Base-by-base conservation (phyloP, 2,888 invertebrate genomes). In the Coenonympha arcania region DNA sequence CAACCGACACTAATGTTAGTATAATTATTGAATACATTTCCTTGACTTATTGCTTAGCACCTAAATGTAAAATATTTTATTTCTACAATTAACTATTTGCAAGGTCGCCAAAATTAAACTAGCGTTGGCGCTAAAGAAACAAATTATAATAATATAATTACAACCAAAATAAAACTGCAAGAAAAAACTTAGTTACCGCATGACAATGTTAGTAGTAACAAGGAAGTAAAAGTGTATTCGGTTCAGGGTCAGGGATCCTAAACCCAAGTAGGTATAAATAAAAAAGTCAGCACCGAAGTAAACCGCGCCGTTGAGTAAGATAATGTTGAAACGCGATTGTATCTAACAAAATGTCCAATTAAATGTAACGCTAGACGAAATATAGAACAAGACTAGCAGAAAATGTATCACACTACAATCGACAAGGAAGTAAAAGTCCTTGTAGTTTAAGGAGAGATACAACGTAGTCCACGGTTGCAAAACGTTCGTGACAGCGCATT, bases 141-240 rank as follows among this genome's bases (percentile, higher is more conserved):
- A 30, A 20, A 49, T 48, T 24, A 20, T 46, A 33, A 41, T 40
- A 33, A 41, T 40, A 19, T 26, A 41, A 48, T 34, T 48, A 28
- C 28, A 34, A 43, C 36, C 37, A 24, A 37, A 30, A 37, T 28
- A 31, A 44, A 34, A 44, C 9, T n/a, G 3, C n/a, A 20, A 11
- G 15, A 26, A 39, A 44, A 52, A 48, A 46, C 16, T 20, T 31
- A 41, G 26, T 52, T 42, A 45, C 45, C 26, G 45, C 39, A 50
- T 43, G 33, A 30, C 41, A 43, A 49, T 42, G 33, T 53, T 46
- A 52, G 46, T 65, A 66, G 65, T 63, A 71, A 77, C 65, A 59
- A 77, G 82, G 82, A 84, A 82, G 79, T 81, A 78, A 80, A 76
- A 81, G 77, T 74, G 53, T 61, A 62, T 53, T 68, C 57, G 55